Base-by-base conservation (phyloP, 2,888 invertebrate genomes). In the Tricholauxania praeusta region DNA sequence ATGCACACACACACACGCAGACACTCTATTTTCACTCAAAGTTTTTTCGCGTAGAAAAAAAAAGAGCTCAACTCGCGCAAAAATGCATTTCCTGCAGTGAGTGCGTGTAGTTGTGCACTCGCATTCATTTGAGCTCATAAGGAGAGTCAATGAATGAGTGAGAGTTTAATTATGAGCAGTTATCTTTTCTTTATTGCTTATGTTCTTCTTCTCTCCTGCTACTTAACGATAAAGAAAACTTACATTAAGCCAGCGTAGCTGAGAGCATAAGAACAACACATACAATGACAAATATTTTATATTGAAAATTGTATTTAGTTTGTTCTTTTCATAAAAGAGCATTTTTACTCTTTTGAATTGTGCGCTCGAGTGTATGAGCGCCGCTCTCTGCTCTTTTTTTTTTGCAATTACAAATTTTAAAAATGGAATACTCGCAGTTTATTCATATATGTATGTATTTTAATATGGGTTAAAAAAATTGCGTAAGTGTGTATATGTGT, bases 151-250 rank as follows among this genome's bases (percentile, higher is more conserved):
- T 47, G 55, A 55, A 19, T 51, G 47, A 39, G 47, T 12, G 47
- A n/a, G 39, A 7, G 4, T 47, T 19, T 57, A 19, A 57, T 19
- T 14, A 22, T 15, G 52, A 48, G 48, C 32, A 63, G 82, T 82
- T 76, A 78, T 76, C 59, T 52, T 72, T n/a, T 71, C 60, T 39
- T 72, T 69, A 47, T 17, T 32, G n/a, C 47, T 76, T 4, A 28
- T 28, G 4, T 28, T 28, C 48, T 71, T 57, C 15, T 69, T 19
- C 28, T 53, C 53, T 59, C 57, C 70, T 60, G 19, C 32, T 39
- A 39, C 39, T 39, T 39, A 39, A 39, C 39, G 39, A 7, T 7
- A 28, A 28, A 28, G 28, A 28, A 28, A 28, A 28, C 28, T 17
- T 55, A 51, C 51, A 22, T 59, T 49, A 60, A 69, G 32, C 19